Conservation (phyloP, 2,888 invertebrate species). For the Bellardia pandia region DNA sequence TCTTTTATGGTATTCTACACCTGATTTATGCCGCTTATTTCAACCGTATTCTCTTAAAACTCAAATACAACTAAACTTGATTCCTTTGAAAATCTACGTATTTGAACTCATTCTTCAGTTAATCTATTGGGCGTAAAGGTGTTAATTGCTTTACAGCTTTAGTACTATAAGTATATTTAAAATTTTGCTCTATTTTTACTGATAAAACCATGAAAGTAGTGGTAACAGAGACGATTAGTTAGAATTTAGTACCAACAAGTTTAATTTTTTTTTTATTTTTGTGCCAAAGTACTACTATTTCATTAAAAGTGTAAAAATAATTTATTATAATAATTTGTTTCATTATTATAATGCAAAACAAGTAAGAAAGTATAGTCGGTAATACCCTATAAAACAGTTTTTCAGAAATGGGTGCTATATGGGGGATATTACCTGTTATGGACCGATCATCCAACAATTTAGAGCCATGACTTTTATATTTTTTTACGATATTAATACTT, state of each 20-base stretch:
- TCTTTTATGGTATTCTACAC: not conserved
- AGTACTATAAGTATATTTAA: not conserved
- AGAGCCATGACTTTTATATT: too few species aligned
- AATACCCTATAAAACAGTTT: too few species aligned
- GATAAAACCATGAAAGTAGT: not conserved
- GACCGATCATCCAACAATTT: too few species aligned
- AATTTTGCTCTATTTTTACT: slow-evolving; percentile 14
- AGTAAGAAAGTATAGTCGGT: too few species aligned
- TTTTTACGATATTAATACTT: too few species aligned
- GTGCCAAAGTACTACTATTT: too few species aligned
- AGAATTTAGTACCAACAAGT: not conserved
- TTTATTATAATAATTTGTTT: too few species aligned
- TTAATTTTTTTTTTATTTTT: too few species aligned
- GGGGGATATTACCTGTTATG: too few species aligned
- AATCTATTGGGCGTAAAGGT: slow-evolving; percentile 63
- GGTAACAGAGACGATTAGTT: not conserved
- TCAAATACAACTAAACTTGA: slow-evolving; percentile 75
- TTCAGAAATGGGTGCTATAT: too few species aligned
- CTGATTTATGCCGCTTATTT: slow-evolving; percentile 64
- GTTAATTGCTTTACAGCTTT: slow-evolving; percentile 68
- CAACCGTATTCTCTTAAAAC: slow-evolving; percentile 71
- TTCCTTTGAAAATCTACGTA: slow-evolving; percentile 75
- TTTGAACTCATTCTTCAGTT: slow-evolving; percentile 47
- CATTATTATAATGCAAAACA: too few species aligned
- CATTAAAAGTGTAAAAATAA: too few species aligned